These are phyloP conservation scores for Drosophila meridiana DNA, from an alignment of 2,888 invertebrate species.

Conservation along the genomic window DNA sequence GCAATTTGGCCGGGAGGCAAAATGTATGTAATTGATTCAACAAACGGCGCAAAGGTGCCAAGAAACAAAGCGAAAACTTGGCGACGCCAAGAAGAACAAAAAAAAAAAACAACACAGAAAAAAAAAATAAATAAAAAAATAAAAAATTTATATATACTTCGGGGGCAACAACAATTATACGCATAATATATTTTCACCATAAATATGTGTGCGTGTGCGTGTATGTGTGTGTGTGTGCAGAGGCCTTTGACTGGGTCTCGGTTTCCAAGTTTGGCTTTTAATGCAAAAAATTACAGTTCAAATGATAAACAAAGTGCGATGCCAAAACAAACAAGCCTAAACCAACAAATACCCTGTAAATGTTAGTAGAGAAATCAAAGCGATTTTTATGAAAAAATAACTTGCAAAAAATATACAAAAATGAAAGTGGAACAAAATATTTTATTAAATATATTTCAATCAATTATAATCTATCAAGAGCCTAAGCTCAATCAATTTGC, in stretches of 20 bases:
- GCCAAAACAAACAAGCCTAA: not conserved
- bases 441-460: not conserved
- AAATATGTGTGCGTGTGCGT: conserved; percentile 35
- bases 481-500: not conserved
- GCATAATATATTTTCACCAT: conserved; percentile 73
- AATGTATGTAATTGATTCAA: conserved; percentile 76
- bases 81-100: conserved; percentile 33
- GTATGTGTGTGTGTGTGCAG: not conserved
- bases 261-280: conserved; percentile 12
- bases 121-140: not conserved
- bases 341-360: conserved; percentile 2
- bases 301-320: conserved; percentile 12
- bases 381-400: not conserved
- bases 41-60: conserved; percentile 71
- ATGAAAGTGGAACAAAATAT: not conserved
- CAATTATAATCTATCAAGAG: not conserved
- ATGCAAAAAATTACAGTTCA: conserved; percentile 17
- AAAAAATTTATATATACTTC: conserved; percentile 25
- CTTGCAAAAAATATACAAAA: too few species aligned
- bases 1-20: conserved; percentile 58
- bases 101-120: not conserved
- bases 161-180: conserved; percentile 74
- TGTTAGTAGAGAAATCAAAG: not conserved
- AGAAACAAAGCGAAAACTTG: conserved; percentile 68
- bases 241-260: conserved; percentile 17